Evolutionary conservation across 1,140 invertebrate species (phyloP), one percentile per base, ranked within the genome.

Genomic region (Brachionus sp.): DNA sequence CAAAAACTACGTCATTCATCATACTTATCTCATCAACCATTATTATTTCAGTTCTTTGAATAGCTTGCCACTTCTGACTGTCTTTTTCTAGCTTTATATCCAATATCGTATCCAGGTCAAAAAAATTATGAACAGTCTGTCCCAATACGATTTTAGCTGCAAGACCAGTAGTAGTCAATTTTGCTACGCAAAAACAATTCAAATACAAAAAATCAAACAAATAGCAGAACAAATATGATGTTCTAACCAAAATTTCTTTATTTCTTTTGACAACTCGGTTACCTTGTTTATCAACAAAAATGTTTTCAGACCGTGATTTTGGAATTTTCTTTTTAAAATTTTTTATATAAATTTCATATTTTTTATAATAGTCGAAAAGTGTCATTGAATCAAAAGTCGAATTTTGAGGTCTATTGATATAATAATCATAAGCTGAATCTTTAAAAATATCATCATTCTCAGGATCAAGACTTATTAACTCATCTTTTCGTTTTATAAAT

Each of bases 1-100:
- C 25, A 25, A 66, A 33, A 5, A 66, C 29, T 23, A 66, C 25
- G 25, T 66, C 5, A 10, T 66, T 66, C 25, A 66, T 23, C 62
- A 66, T 66, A 29, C 62, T 66, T 9, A 66, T 66, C 13, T 66
- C 62, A 66, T 66, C 62, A 66, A 66, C 6, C 19, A 66, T 66
- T 2, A 66, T 66, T 9, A 29, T 29, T 12, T 66, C 62, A 9
- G 62, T 10, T 66, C 62, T 66, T 66, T 66, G 62, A 66, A 66
- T 66, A 66, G 62, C 62, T 66, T 66, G 62, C 62, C 62, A 66
- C 25, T 66, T 66, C 10, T 4, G 16, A 66, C 25, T 33, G 6
- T 66, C 62, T 66, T 66, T 62, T 66, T 66, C 62, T 25, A 66
- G 62, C 7, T 66, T 35, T 5, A 66, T 33, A 35, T 66, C 62